Evolutionary conservation across 1,140 invertebrate species (phyloP).

Genomic region (Monochamus saltuarius): DNA sequence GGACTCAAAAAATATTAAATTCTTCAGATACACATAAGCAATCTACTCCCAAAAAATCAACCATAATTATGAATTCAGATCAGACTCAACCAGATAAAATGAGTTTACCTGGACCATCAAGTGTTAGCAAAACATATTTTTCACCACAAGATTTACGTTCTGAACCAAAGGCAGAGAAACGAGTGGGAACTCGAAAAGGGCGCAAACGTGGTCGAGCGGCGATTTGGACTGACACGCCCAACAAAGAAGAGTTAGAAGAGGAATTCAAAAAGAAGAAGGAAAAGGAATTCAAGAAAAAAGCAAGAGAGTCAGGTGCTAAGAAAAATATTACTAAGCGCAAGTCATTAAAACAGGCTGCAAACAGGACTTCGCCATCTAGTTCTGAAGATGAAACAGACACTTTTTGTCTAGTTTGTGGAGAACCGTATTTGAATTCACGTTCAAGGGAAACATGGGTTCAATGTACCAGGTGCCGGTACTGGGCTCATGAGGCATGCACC

Average conservation of each 20-base stretch:
- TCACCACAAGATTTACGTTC: no score
- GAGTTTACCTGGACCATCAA: no score
- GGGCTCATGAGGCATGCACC: no score
- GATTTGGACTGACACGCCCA: conserved; percentile 7
- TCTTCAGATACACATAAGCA: not conserved
- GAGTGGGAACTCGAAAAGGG: conserved; percentile 3
- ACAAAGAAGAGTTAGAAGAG: conserved; percentile 13
- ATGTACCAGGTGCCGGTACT: no score
- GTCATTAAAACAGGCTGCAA: no score
- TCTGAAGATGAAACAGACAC: no score
- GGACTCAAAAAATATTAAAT: conserved; percentile 1
- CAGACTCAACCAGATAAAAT: no score
- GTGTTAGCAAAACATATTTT: no score
- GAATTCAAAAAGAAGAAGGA: conserved; percentile 9
- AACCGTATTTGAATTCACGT: no score
- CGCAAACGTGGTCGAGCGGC: conserved; percentile 13
- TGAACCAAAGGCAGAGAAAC: conserved; percentile 9
- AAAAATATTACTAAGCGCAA: conserved; percentile 6
- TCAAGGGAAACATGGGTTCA: no score
- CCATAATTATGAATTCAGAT: conserved; percentile 1
- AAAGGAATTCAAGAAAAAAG: conserved; percentile 12
- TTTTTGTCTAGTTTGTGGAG: no score
- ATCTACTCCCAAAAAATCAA: not conserved
- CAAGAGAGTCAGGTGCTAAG: conserved; percentile 6
- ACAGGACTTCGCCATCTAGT: no score